phyloP scores from a whole-genome alignment of 1,140 invertebrate genomes.

The Pogonomyrmex barbatus region DNA sequence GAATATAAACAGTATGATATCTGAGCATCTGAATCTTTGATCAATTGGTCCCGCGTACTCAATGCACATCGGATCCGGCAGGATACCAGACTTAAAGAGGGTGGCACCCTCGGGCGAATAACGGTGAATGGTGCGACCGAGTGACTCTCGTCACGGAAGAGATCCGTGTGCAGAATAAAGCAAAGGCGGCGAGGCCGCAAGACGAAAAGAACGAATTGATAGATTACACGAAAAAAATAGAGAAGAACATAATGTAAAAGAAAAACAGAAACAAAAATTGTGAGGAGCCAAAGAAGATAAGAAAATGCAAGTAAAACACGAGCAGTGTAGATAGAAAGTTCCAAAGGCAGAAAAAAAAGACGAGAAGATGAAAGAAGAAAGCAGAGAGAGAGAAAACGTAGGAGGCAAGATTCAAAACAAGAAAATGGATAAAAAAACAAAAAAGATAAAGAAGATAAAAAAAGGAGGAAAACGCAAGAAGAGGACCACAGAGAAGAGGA shows the following conservation, averaged over 20 bases:
- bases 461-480: slow-evolving; percentile 20
- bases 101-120: slow-evolving; percentile 69
- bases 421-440: background rate
- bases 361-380: slow-evolving; percentile 31
- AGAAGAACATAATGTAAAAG: slow-evolving; percentile 26
- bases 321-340: slow-evolving; percentile 21
- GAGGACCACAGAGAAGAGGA: background rate
- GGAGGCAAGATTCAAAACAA: slow-evolving; percentile 54
- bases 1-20: slow-evolving; percentile 6
- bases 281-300: slow-evolving; percentile 28
- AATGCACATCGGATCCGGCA: slow-evolving; percentile 12
- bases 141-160: slow-evolving; percentile 68
- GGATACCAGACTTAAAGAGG: slow-evolving; percentile 57
- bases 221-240: slow-evolving; percentile 40
- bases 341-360: slow-evolving; percentile 29
- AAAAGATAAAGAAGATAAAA: slow-evolving; percentile 49
- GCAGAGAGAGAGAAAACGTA: slow-evolving; percentile 2
- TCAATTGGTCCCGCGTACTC: slow-evolving; percentile 10
- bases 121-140: slow-evolving; percentile 71
- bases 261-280: slow-evolving; percentile 27
- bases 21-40: background rate
- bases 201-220: slow-evolving; percentile 6
- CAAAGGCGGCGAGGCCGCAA: slow-evolving; percentile 20
- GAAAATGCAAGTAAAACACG: slow-evolving; percentile 53
- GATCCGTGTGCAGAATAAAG: slow-evolving; percentile 46